Evolutionary conservation across 2,113 vertebrate genomes (phyloP).

Genomic region (Tetraodon nigroviridis): DNA sequence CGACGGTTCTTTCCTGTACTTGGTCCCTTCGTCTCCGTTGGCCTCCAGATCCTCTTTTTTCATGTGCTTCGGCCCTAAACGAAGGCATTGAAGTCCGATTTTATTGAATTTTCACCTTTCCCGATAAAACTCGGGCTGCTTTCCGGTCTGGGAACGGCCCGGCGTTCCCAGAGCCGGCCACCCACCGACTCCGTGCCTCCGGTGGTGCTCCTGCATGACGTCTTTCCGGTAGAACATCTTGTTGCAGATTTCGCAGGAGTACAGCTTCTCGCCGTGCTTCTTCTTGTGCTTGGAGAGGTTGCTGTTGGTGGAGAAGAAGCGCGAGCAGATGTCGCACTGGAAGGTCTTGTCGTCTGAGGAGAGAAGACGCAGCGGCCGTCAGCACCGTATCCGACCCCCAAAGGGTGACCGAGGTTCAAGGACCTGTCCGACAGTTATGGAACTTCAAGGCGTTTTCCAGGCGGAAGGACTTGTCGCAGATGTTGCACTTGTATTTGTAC

Average conservation of each 20-base stretch:
- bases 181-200: constrained; percentile 89
- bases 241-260: constrained; percentile 92
- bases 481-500: constrained; percentile 88
- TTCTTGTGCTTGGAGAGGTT: constrained; percentile 99
- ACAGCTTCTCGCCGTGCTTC: constrained; percentile 97
- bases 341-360: constrained; percentile 96
- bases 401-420: not conserved
- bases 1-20: constrained; percentile 96
- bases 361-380: constrained; percentile 9
- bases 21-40: constrained; percentile 83
- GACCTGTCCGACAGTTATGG: constrained; percentile 98
- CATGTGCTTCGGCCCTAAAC: constrained; percentile 85
- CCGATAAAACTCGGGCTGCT: too few relatives aligned
- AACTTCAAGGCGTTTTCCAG: constrained; percentile 93
- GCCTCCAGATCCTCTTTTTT: constrained; percentile 91
- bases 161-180: fast-evolving
- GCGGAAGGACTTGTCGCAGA: constrained; percentile 92
- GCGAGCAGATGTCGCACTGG: constrained; percentile 97
- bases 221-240: constrained; percentile 99
- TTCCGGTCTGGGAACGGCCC: too few relatives aligned
- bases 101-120: too few relatives aligned
- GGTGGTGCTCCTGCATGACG: constrained; percentile 96
- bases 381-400: too few relatives aligned
- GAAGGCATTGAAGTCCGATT: constrained; percentile 7
- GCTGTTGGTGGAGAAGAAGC: constrained; percentile 99